Base-by-base conservation (phyloP, 2,797 vertebrate genomes). In the Austrolebias charrua region DNA sequence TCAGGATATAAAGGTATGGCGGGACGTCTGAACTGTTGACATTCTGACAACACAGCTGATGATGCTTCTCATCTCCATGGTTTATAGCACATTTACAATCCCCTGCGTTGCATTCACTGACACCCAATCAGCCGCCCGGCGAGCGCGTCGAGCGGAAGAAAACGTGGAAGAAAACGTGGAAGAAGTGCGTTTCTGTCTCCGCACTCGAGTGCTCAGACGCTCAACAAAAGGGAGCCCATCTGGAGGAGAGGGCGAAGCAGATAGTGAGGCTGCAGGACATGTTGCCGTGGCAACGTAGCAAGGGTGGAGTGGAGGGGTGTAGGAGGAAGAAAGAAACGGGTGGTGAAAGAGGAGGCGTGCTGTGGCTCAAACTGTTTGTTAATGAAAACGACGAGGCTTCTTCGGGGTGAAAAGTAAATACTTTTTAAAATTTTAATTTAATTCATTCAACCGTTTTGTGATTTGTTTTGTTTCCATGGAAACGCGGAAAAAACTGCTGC, bases 201-300 rank as follows among this genome's bases (percentile, higher is more conserved):
- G 67, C 67, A 69, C 57, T 44, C 54, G 12, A n/a, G 47, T 40
- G 54, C 16, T 14, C 45, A 60, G 33, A 56, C 50, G 4, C 55
- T 51, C 71, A 77, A 84, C 80, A 87, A 86, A 84, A 71, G 77
- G 61, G 71, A 89, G 84, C 89, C 90, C 90, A 88, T 92, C 90
- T 90, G 89, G 87, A 91, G 88, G 78, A 85, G 79, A 86, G 84
- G 75, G 71, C 79, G 70, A 79, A 80, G 80, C 63, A 79, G 87
- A 89, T 86, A 89, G 87, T 81, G 75, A 76, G 86, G 87, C 78
- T 84, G 89, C 53, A 77, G 63, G 20, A 88, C 87, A 74, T 75
- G 92, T 93, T 93, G 90, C 91, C 79, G 78, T 84, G 89, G 92
- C 86, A 93, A 93, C 92, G 77, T 61, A 45, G 78, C 70, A 66